Evolutionary conservation across 2,113 vertebrate species (phyloP), one percentile per base, ranked within the genome.

Genomic region (Ciconia stormi): DNA sequence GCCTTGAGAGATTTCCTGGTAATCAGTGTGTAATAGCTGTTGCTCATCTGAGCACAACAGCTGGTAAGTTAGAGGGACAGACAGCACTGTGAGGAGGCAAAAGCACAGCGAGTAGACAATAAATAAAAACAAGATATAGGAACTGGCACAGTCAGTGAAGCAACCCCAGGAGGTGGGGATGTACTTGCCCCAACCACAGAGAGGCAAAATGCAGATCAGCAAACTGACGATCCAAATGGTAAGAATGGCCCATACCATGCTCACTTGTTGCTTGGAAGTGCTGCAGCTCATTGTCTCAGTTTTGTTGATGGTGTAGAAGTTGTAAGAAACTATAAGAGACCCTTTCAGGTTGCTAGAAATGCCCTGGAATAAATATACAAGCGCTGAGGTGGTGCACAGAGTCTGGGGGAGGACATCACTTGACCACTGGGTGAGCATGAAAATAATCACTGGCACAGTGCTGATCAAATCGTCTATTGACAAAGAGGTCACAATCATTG

Each of bases 261-360:
- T 97, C 14, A 98, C 78, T 2, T 95, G 97, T 70, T 63, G 85
- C 52, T 96, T 89, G 77, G 95, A 97, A 18, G 97, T 97, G 44
- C 97, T 97, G 49, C 96, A 96, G 92, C 98, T 88, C 97, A 17
- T 76, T 4, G n/a, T 67, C 65, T 69, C 87, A 38, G 94, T 34
- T 96, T 95, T 95, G 89, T 88, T 98, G 90, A 98, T 97, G 21
- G 98, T 98, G 97, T 98, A 99, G 95, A 99, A 99, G 98, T 99
- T 99, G 95, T 99, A 99, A 17, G 96, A 99, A 92, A 99, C 99
- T 44, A 99, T 98, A 2, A 99, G 98, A 23, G 98, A 98, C 53
- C 99, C 99, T 96, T 99, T 99, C 97, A 99, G 98, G 94, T 99
- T 99, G 98, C 99, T 99, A 5, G 99, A 99, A 92, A 99, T 97